A percentile compares a stretch with the other conserved stretches of the same genome.
Evolutionary conservation across 2,888 invertebrate species (phyloP).

Genomic region (Hyposoter dolosus): DNA sequence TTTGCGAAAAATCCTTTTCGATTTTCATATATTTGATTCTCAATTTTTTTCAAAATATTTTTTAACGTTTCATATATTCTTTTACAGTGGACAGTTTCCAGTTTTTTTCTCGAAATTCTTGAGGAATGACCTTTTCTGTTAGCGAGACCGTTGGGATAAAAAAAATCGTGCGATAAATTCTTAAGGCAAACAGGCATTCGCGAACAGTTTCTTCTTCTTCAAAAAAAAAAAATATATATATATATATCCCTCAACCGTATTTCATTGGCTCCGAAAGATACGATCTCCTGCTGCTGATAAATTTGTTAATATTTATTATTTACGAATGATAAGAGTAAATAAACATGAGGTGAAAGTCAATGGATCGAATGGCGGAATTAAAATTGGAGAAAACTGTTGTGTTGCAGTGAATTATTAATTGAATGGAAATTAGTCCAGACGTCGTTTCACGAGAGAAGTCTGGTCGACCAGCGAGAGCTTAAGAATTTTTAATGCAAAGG

Average conservation of each 20-base stretch:
- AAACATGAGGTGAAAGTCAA: slow-evolving; percentile 29
- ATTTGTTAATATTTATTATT: slow-evolving; percentile 13
- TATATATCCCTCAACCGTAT: neutral
- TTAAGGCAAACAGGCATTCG: neutral
- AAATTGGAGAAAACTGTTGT: slow-evolving; percentile 21
- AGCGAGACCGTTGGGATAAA: neutral
- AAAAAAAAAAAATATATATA: neutral
- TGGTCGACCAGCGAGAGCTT: neutral
- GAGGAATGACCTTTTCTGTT: neutral
- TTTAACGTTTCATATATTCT: neutral
- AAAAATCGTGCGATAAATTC: neutral
- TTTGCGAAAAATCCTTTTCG: neutral
- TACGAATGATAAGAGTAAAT: slow-evolving; percentile 29
- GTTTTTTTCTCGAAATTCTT: neutral
- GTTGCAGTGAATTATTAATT: slow-evolving; percentile 7
- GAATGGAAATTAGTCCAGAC: slow-evolving; percentile 24
- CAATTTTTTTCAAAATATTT: neutral
- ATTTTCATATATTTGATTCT: neutral
- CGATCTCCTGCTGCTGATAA: neutral
- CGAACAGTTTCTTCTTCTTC: neutral
- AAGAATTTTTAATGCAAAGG: neutral
- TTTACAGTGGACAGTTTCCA: neutral
- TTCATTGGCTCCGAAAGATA: neutral
- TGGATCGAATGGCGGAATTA: neutral
- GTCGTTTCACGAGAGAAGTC: slow-evolving; percentile 3